These are phyloP conservation scores for Apodemus sylvaticus DNA, from an alignment of 2,113 vertebrate species.

Conservation along the genomic window DNA sequence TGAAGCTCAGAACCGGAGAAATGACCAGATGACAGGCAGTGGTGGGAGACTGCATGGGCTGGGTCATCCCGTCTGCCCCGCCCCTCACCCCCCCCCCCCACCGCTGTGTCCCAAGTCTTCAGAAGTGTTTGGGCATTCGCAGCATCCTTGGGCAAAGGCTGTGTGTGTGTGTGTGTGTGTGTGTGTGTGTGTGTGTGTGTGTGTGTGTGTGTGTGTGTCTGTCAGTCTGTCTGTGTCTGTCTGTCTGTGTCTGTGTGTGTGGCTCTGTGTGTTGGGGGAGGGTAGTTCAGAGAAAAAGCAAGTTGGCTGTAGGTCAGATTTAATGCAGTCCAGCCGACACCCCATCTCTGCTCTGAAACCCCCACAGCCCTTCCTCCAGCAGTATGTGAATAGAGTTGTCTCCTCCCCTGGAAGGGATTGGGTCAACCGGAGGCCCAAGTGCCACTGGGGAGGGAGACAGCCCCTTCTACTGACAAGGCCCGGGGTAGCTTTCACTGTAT, in stretches of 20 bases:
- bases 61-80: neutral
- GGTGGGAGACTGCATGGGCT: neutral
- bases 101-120: neutral
- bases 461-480: neutral
- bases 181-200: neutral
- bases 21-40: neutral
- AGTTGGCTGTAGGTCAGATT: neutral
- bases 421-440: neutral
- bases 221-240: too few relatives aligned
- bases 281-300: neutral
- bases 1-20: neutral
- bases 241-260: too few relatives aligned
- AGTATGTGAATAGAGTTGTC: neutral
- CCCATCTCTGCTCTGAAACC: neutral
- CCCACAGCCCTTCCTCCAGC: neutral
- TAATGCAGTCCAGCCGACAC: neutral
- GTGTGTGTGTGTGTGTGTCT: neutral
- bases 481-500: neutral
- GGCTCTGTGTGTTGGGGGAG: too few relatives aligned
- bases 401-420: neutral
- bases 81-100: too few relatives aligned
- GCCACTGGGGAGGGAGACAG: neutral
- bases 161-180: neutral
- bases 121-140: slow-evolving; percentile 10
- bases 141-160: slow-evolving; percentile 4